Evolutionary conservation across 2,888 invertebrate species (phyloP).

Genomic region (Neoaliturus tenellus): DNA sequence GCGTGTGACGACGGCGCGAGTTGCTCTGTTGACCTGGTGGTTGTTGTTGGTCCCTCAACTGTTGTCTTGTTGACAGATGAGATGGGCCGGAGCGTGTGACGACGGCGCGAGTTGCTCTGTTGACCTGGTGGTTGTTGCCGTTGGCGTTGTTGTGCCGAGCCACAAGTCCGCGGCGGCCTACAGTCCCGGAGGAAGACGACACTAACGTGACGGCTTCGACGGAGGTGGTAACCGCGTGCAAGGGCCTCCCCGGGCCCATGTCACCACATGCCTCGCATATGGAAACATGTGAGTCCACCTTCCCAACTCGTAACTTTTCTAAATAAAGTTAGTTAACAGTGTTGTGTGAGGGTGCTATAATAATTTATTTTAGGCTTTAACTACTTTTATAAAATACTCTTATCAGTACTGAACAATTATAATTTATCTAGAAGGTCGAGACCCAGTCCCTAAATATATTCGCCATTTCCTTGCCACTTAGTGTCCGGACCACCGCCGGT

Average conservation of each 20-base stretch:
- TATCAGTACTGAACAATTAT: too few species aligned
- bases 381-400: too few species aligned
- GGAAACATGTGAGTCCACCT: slow-evolving; percentile 57
- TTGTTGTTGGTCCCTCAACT: background rate
- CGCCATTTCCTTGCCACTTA: too few species aligned
- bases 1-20: slow-evolving; percentile 27
- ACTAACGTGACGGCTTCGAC: slow-evolving; percentile 55
- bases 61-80: slow-evolving; percentile 11
- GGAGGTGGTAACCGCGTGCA: slow-evolving; percentile 44
- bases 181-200: slow-evolving; percentile 44
- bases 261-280: slow-evolving; percentile 59
- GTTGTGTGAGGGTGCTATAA: too few species aligned
- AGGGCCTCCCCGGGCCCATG: slow-evolving; percentile 56
- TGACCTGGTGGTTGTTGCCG: slow-evolving; percentile 35
- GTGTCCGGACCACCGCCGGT: slow-evolving; percentile 19
- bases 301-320: too few species aligned
- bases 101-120: slow-evolving; percentile 32
- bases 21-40: background rate
- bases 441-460: too few species aligned
- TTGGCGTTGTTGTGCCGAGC: slow-evolving; percentile 19
- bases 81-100: slow-evolving; percentile 29
- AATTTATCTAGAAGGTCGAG: too few species aligned
- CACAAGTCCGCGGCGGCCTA: slow-evolving; percentile 40
- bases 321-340: too few species aligned
- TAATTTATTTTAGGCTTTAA: too few species aligned